Base-by-base conservation (phyloP, 1,140 invertebrate genomes). In the Drosophila pectinifera region DNA sequence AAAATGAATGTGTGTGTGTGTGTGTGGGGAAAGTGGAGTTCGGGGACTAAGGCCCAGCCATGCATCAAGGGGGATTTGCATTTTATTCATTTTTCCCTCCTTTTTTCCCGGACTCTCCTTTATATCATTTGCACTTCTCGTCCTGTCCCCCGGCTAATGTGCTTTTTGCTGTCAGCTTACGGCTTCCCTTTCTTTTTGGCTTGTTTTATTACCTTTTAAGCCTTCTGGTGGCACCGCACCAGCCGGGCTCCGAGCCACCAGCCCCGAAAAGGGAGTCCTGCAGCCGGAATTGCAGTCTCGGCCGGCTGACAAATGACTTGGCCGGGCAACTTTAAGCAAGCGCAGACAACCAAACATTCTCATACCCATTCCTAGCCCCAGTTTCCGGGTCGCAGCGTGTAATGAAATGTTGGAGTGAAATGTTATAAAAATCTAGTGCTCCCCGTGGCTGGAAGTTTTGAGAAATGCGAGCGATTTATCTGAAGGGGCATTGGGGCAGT, bases 121-220 rank as follows among this genome's bases (percentile, higher is more conserved):
- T 54, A 53, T 43, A 53, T 54, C 49, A 56, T 41, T 68, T 43
- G 41, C 51, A 55, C 63, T 56, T 51, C 45, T 41, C 73, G 28
- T 24, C 26, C 39, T 43, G 53, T 46, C 56, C 34, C 57, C 34
- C 54, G 51, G 59, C 80, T 88, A 88, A 88, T 89, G 84, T 89
- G 83, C 83, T 88, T 88, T 88, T 88, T 88, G 83, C 83, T 89
- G 84, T 88, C 83, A 88, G 83, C 84, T 86, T 88, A 84, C 61
- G 80, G 80, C 74, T 43, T 54, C 38, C 20, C 38, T 74, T 38
- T 64, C 55, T 81, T 78, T 84, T 89, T 67, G 76, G 79, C 80
- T 83, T 89, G 83, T 89, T 88, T 88, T 88, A 88, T 88, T 88
- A 89, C 80, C 83, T 88, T 89, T 88, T 88, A 89, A 88, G 84